These are phyloP conservation scores for Botia kubotai DNA, from an alignment of 2,797 vertebrate species.

Conservation along the genomic window DNA sequence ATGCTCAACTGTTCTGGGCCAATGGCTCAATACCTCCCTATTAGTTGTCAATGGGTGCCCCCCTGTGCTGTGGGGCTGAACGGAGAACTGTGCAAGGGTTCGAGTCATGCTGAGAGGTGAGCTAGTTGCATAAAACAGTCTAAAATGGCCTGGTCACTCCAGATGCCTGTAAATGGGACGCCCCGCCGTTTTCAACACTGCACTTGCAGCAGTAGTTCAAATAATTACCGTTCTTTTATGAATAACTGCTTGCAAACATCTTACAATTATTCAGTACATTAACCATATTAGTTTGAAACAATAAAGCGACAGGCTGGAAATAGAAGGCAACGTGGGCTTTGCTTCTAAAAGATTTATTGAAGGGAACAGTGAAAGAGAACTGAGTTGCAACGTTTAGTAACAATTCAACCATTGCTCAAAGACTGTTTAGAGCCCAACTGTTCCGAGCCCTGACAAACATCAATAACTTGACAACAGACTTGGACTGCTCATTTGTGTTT, in stretches of 20 bases:
- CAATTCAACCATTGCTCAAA: conserved; percentile 8
- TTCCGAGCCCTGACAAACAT: conserved; percentile 24
- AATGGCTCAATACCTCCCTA: conserved; percentile 7
- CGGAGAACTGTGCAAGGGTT: background rate
- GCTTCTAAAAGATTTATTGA: conserved; percentile 22
- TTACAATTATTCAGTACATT: conserved; percentile 39
- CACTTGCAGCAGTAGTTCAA: conserved; percentile 45
- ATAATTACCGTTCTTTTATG: conserved; percentile 45
- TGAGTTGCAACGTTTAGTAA: conserved; percentile 33
- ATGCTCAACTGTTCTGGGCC: background rate
- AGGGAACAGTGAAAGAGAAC: background rate
- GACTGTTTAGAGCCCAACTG: conserved; percentile 25
- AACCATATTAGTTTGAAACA: conserved; percentile 15
- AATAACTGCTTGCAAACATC: conserved; percentile 28
- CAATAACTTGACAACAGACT: conserved; percentile 19
- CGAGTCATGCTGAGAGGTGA: background rate
- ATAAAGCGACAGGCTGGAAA: conserved; percentile 13
- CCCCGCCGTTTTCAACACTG: conserved; percentile 30
- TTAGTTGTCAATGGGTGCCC: conserved; percentile 11
- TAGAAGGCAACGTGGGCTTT: conserved; percentile 4
- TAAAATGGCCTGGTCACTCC: conserved; percentile 7
- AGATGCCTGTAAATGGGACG: conserved; percentile 7
- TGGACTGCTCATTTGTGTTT: background rate
- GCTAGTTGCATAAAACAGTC: conserved; percentile 11
- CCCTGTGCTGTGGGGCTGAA: conserved; percentile 16